A percentile compares a stretch with the other conserved stretches of the same genome.
Evolutionary conservation across 37 sponge, comb jelly and placozoan genomes (phyloP).

Genomic region (Petrosia ficiformis): DNA sequence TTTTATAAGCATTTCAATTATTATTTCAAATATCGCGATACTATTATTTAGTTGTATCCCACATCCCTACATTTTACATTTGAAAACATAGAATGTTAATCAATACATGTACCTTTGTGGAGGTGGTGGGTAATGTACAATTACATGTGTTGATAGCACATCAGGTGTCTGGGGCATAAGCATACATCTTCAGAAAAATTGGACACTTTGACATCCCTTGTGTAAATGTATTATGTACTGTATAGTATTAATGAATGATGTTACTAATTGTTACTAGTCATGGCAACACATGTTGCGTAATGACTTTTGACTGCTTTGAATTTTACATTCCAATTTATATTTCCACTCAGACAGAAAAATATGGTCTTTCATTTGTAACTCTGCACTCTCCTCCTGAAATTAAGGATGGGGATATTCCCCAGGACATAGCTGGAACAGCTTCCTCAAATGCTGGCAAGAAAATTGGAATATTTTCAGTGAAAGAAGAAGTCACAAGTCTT

Average conservation of each 20-base stretch:
- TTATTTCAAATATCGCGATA: no score
- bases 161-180: no score
- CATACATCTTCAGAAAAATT: no score
- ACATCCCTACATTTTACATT: background rate
- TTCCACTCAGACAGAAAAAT: slow-evolving; percentile 63
- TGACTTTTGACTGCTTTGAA: background rate
- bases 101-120: background rate
- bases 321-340: background rate
- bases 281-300: no score
- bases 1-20: no score
- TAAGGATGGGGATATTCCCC: background rate
- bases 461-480: slow-evolving; percentile 60
- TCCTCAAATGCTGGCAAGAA: background rate
- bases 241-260: no score
- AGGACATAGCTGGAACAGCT: background rate
- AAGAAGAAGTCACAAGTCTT: slow-evolving; percentile 33
- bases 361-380: slow-evolving; percentile 83
- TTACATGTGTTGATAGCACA: no score
- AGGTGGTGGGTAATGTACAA: no score
- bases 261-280: no score
- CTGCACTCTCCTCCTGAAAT: slow-evolving; percentile 58
- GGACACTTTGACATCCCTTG: no score
- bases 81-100: background rate
- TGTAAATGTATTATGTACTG: no score
- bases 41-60: no score